Conservation (phyloP, 2,113 vertebrate species). For the Dipodomys stephensi region DNA sequence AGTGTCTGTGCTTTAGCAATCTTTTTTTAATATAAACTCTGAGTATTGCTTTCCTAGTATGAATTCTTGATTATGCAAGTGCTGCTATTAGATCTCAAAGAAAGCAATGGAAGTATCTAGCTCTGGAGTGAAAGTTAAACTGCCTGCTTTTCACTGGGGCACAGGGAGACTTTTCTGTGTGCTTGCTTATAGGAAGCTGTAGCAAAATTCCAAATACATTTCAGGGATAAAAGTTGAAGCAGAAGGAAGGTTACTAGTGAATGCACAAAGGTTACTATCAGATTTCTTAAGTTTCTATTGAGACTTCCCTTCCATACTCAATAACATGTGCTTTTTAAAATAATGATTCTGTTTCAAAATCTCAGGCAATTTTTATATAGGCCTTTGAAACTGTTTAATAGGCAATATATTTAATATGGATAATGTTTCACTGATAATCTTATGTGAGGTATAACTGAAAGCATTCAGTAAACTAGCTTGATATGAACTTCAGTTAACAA, state of each 20-base stretch:
- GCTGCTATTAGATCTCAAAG: neutral
- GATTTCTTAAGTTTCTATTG: neutral
- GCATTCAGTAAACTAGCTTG: neutral
- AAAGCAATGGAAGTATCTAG: neutral
- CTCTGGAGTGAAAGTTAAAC: neutral
- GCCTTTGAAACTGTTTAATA: neutral
- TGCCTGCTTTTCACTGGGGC: neutral
- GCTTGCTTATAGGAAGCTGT: neutral
- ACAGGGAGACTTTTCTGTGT: neutral
- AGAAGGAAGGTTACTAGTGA: neutral
- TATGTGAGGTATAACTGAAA: neutral
- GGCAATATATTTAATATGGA: neutral
- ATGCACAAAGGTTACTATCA: neutral
- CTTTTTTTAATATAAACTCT: neutral
- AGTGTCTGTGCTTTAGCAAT: neutral
- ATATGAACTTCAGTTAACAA: neutral
- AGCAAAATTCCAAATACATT: neutral
- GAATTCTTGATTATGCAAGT: neutral
- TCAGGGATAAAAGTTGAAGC: neutral
- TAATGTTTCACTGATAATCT: neutral
- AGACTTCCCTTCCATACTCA: neutral
- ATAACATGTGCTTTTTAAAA: neutral
- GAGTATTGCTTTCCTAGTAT: neutral
- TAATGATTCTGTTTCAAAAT: slow-evolving; percentile 30
- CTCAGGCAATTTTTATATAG: neutral